Evolutionary conservation across 2,113 vertebrate genomes (phyloP), one percentile per base, ranked within the genome.

Genomic region (Phalacrocorax pelagicus): DNA sequence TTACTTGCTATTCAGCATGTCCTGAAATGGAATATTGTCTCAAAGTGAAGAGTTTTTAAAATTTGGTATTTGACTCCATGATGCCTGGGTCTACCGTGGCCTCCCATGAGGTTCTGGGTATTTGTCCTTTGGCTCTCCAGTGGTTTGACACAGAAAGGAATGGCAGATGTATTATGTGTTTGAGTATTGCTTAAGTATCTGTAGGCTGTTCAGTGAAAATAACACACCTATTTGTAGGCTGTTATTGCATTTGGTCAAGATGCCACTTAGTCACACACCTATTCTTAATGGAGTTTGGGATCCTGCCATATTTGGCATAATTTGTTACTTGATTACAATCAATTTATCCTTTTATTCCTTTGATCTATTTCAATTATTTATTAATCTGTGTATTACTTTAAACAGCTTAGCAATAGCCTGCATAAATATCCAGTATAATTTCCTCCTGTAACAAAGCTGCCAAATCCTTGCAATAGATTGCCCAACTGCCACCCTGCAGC

Each of bases 361-460:
- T 86, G 78, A 88, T 72, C 22, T 44, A 42, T 78, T 95, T 86
- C 44, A 59, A 40, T 94, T 85, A 82, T 80, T 96, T 96, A 71
- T 84, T 92, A 91, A 86, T 67, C 58, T 63, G 6, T 30, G 12
- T 75, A 34, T 86, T 94, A 32, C 73, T 87, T 94, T 84, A 81
- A 92, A 86, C 42, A 71, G 59, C 38, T 91, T 95, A 84, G 65
- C 72, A 70, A 54, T 70, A 94, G 24, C 30, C 51, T 92, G 58
- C 46, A 46, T 51, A 44, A 82, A 67, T 74, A 81, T 4, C 27
- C 51, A 59, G 46, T 72, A 20, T 86, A 81, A 94, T 70, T 91
- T 66, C 67, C 72, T 86, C 11, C n/a, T 44, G 47, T 51, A 70
- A 84, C n/a, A 84, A 89, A 95, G 24, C 69, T 2, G 5, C 80